These are phyloP conservation scores for Drosophila borborema DNA, from an alignment of 2,888 invertebrate species.

Conservation along the genomic window DNA sequence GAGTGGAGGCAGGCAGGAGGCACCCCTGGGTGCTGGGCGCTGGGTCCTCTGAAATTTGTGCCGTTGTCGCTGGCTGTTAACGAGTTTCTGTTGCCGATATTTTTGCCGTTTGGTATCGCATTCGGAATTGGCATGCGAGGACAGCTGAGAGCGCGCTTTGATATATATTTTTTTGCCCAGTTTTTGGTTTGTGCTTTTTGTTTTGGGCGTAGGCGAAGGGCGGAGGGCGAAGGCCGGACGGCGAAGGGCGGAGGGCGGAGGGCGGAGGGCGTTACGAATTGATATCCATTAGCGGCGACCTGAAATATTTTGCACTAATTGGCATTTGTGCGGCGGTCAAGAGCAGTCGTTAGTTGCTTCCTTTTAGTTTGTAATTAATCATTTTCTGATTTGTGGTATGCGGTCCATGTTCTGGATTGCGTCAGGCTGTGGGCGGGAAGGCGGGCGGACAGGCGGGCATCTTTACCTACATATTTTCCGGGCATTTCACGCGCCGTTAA, in stretches of 20 bases:
- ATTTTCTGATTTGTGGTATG: constrained; percentile 72
- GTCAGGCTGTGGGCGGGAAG: not conserved
- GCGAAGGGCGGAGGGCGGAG: constrained; percentile 3
- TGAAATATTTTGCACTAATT: constrained; percentile 72
- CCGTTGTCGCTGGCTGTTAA: constrained; percentile 25
- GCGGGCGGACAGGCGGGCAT: not conserved
- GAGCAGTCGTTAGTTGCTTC: not conserved
- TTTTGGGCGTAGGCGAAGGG: not conserved
- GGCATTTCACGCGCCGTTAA: constrained; percentile 76
- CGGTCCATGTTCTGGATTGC: constrained; percentile 19
- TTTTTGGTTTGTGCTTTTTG: not conserved
- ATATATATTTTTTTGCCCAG: constrained; percentile 17
- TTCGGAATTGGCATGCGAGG: constrained; percentile 19
- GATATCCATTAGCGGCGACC: constrained; percentile 66
- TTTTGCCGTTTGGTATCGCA: constrained; percentile 7
- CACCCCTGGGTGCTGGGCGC: not conserved
- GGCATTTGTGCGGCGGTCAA: constrained; percentile 57
- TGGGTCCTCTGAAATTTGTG: not conserved
- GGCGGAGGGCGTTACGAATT: constrained; percentile 48
- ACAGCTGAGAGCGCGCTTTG: constrained; percentile 32
- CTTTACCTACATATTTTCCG: constrained; percentile 22
- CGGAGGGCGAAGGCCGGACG: not conserved
- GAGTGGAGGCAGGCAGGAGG: not conserved
- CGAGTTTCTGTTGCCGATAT: constrained; percentile 23
- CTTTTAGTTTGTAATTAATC: constrained; percentile 58